These are phyloP conservation scores for Sericinus montela DNA, from an alignment of 2,888 invertebrate genomes.

Conservation along the genomic window DNA sequence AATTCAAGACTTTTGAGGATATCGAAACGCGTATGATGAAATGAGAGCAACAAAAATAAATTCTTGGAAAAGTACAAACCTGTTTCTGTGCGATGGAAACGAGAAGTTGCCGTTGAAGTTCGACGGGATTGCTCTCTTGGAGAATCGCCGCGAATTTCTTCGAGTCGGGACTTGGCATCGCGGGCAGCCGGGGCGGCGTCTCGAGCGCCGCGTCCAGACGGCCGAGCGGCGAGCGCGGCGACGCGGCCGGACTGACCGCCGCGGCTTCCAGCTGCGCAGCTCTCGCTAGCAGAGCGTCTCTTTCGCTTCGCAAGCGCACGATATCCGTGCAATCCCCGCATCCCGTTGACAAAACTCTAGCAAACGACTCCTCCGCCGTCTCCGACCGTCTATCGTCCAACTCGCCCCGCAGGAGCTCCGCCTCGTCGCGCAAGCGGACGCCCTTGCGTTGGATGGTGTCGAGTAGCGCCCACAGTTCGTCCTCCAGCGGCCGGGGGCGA, in stretches of 20 bases:
- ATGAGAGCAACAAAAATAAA: too few relatives aligned
- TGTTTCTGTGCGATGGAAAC: conserved; percentile 91
- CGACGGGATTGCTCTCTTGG: conserved; percentile 88
- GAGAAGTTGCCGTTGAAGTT: conserved; percentile 90
- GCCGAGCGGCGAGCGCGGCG: conserved; percentile 61
- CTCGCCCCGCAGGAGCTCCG: conserved; percentile 80
- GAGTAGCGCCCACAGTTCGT: conserved; percentile 91
- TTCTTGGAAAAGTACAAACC: too few relatives aligned
- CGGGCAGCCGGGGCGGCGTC: conserved; percentile 80
- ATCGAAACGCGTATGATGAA: too few relatives aligned
- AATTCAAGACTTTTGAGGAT: too few relatives aligned
- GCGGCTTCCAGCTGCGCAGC: conserved; percentile 88
- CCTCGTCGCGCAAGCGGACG: conserved; percentile 84
- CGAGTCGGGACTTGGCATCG: conserved; percentile 83
- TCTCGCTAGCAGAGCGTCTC: conserved; percentile 86
- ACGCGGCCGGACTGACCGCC: conserved; percentile 40
- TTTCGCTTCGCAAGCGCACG: conserved; percentile 82
- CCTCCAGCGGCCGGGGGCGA: conserved; percentile 81
- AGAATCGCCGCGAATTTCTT: conserved; percentile 91
- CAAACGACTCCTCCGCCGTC: conserved; percentile 83
- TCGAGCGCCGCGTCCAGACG: conserved; percentile 82
- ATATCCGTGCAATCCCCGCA: conserved; percentile 66
- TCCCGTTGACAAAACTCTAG: conserved; percentile 62
- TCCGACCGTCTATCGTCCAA: conserved; percentile 39
- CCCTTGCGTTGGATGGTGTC: conserved; percentile 91